Conservation (phyloP, 2,888 invertebrate species). For the Tachina lurida region DNA sequence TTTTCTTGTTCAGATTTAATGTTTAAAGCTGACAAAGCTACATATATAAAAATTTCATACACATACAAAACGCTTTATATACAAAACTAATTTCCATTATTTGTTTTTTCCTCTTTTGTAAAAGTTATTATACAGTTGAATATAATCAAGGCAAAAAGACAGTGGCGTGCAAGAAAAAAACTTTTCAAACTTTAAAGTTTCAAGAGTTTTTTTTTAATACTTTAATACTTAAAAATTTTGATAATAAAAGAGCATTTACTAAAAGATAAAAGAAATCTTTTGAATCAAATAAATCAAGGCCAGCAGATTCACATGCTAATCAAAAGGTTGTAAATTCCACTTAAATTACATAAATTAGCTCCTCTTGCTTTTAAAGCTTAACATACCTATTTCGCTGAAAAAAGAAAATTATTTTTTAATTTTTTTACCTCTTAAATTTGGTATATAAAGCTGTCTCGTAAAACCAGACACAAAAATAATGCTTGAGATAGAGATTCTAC, state of each 20-base stretch:
- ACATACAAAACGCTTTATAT: too few species aligned
- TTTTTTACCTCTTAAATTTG: not conserved
- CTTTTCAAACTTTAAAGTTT: too few species aligned
- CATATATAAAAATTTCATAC: too few species aligned
- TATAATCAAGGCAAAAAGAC: not conserved
- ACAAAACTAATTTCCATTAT: not conserved
- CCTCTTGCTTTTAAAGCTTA: not conserved
- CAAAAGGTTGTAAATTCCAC: not conserved
- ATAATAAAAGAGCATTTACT: too few species aligned
- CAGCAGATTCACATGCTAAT: too few species aligned
- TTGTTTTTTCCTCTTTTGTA: not conserved
- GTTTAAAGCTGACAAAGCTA: too few species aligned
- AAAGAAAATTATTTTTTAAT: not conserved
- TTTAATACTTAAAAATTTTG: too few species aligned
- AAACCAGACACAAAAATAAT: constrained; percentile 35
- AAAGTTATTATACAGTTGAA: not conserved
- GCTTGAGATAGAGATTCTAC: constrained; percentile 27
- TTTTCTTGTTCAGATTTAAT: too few species aligned
- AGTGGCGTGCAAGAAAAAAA: not conserved
- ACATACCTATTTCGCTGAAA: not conserved
- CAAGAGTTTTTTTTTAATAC: too few species aligned
- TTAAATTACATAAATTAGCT: not conserved
- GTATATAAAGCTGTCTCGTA: constrained; percentile 14
- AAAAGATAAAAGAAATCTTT: too few species aligned
- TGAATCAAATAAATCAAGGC: too few species aligned